phyloP scores from a whole-genome alignment of 2,113 vertebrate species.

The Zapornia atra region DNA sequence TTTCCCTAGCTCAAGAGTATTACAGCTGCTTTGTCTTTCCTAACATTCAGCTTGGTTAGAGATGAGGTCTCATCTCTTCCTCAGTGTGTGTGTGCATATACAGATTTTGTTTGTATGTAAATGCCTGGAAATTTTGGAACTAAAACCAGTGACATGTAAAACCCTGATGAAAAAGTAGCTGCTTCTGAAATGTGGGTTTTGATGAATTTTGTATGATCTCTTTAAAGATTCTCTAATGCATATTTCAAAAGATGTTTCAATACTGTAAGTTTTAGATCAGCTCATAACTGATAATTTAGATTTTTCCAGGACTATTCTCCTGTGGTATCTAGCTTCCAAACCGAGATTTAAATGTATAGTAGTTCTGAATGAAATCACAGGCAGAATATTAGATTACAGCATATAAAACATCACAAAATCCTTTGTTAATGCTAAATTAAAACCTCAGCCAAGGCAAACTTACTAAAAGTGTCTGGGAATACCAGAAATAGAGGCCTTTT shows the following conservation, averaged over 20 bases:
- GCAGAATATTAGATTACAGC: conserved; percentile 72
- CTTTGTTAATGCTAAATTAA: conserved; percentile 77
- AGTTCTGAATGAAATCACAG: conserved; percentile 69
- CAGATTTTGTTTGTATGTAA: conserved; percentile 57
- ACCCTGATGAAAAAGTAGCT: conserved; percentile 58
- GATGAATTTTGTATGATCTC: conserved; percentile 80
- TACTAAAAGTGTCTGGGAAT: conserved; percentile 46
- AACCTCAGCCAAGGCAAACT: conserved; percentile 58
- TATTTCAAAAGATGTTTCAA: conserved; percentile 78
- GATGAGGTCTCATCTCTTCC: not conserved
- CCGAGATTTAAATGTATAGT: conserved; percentile 69
- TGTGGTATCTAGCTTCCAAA: conserved; percentile 67
- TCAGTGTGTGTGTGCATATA: not conserved
- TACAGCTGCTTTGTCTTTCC: not conserved
- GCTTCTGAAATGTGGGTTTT: conserved; percentile 76
- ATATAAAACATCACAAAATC: conserved; percentile 70
- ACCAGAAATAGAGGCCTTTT: conserved; percentile 42
- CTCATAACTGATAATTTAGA: conserved; percentile 73
- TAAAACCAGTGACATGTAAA: conserved; percentile 54
- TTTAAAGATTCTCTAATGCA: conserved; percentile 76
- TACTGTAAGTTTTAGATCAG: conserved; percentile 71
- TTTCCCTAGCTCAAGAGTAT: not conserved
- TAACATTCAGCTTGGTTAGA: not conserved
- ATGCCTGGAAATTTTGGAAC: conserved; percentile 33
- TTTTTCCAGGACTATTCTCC: conserved; percentile 67